Conservation (phyloP, 2,113 vertebrate genomes). For the Amphiprion ocellaris region DNA sequence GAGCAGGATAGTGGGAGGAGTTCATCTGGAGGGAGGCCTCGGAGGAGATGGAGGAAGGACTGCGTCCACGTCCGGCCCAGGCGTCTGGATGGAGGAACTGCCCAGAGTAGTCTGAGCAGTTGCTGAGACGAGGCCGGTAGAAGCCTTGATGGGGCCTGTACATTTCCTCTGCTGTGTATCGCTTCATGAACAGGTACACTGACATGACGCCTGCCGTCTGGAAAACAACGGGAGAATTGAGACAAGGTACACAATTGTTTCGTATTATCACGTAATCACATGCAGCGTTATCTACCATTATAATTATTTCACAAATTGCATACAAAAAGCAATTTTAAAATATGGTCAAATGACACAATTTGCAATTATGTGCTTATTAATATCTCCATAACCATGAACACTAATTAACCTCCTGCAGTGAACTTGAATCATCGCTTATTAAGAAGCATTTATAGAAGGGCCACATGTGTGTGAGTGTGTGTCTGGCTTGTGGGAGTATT, state of each 20-base stretch:
- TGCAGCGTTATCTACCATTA: too few relatives aligned
- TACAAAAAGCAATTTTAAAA: too few relatives aligned
- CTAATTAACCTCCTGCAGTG: too few relatives aligned
- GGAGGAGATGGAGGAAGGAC: constrained; percentile 91
- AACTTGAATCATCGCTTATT: too few relatives aligned
- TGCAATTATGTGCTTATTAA: too few relatives aligned
- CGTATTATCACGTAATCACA: too few relatives aligned
- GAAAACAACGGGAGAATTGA: neutral
- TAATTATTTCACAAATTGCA: too few relatives aligned
- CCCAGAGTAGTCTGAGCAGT: constrained; percentile 93
- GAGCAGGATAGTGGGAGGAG: constrained; percentile 88
- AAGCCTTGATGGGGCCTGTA: constrained; percentile 90
- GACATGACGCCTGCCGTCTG: constrained; percentile 94
- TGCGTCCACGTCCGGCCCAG: constrained; percentile 88
- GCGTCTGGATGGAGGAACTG: constrained; percentile 93
- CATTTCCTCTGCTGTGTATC: constrained; percentile 92
- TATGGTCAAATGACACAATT: too few relatives aligned
- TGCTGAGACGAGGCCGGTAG: constrained; percentile 93
- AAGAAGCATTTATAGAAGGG: too few relatives aligned
- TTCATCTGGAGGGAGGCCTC: constrained; percentile 94
- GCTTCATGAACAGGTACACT: constrained; percentile 94
- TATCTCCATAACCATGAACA: too few relatives aligned
- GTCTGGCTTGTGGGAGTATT: too few relatives aligned
- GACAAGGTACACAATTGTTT: neutral
- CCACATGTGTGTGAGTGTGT: too few relatives aligned